Base-by-base conservation (phyloP, 2,797 vertebrate species). In the Vireo griseus region DNA sequence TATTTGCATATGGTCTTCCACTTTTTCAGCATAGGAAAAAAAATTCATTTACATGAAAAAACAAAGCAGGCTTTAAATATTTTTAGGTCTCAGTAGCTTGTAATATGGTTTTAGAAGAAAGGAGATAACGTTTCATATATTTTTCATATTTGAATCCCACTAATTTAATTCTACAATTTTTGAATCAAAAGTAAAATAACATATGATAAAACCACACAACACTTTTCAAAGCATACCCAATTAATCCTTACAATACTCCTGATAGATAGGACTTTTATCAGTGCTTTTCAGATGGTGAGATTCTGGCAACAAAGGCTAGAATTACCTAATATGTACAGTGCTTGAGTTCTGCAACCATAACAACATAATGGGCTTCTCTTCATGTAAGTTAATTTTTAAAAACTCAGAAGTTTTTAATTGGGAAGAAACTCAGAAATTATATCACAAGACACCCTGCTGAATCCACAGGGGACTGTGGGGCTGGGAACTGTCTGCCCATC, bases 221-320 rank as follows among this genome's bases (percentile, higher is more conserved):
- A 31, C 11, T 89, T 89, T 79, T 76, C 86, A 92, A 91, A 92
- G 84, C 15, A n/a, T 7, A 77, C 20, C 14, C 0, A 78, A 73
- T 95, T 92, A 90, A 78, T 94, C 51, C 47, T 76, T 31, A 84
- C 62, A 90, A 45, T 75, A 67, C 15, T 75, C 26, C 19, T 66
- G 59, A 42, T 69, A 61, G 50, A 88, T 17, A 52, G 76, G 37
- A 72, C 57, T 94, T 86, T 69, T 94, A 95, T 93, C 90, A 33
- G 51, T 12, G 33, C 13, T 73, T 94, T 94, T 90, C 90, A 90
- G 95, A 93, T 88, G 69, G 47, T 57, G 55, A 96, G 94, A 95
- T 93, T 92, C 59, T 63, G 74, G 22, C 71, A 92, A 84, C 28
- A 77, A 86, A 77, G 37, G 24, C 28, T 48, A 68, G 37, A 59